A percentile compares a stretch with the other conserved stretches of the same genome.
These are phyloP conservation scores for Pteropus alecto DNA, from an alignment of 2,113 vertebrate species.

Conservation along the genomic window DNA sequence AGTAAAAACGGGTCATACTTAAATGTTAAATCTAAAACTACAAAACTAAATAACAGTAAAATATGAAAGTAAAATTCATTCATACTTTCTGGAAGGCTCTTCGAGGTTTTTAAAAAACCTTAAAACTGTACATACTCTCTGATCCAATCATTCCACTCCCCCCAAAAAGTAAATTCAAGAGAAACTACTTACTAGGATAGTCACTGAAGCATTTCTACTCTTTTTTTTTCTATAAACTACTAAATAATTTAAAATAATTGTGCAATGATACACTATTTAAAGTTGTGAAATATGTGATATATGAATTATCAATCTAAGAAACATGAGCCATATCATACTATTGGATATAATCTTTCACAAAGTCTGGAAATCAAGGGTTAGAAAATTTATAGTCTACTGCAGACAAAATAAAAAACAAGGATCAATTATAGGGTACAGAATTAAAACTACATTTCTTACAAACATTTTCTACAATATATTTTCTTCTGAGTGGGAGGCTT, in stretches of 20 bases:
- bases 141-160: not conserved
- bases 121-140: not conserved
- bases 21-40: not conserved
- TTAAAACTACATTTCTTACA: not conserved
- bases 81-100: not conserved
- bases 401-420: not conserved
- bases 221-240: not conserved
- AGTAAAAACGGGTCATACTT: not conserved
- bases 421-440: not conserved
- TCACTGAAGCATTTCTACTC: not conserved
- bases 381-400: not conserved
- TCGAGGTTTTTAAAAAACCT: not conserved
- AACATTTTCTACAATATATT: not conserved
- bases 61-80: not conserved
- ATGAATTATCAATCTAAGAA: constrained; percentile 14
- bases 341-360: not conserved
- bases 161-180: not conserved
- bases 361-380: not conserved
- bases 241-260: not conserved
- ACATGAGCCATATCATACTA: not conserved
- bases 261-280: not conserved
- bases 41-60: not conserved
- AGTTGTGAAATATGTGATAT: not conserved
- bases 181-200: not conserved
- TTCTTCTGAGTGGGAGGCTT: not conserved